Percentiles rank a stretch among this genome's conserved stretches.
Evolutionary conservation across 2,888 invertebrate genomes (phyloP).

Genomic region (Apotomis betuletana): DNA sequence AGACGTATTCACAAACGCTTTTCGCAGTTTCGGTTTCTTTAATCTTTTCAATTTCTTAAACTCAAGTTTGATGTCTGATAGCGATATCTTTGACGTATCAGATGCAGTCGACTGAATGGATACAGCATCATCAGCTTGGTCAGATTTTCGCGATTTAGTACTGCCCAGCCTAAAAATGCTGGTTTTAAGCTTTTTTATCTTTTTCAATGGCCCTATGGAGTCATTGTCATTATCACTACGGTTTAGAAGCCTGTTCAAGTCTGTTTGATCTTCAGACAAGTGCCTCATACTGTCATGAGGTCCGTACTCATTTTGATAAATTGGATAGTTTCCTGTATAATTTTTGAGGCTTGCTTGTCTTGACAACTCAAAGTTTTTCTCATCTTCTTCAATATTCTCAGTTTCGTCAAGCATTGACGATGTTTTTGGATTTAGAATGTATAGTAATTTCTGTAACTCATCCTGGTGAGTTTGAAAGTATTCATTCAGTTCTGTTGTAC

Average conservation of each 20-base stretch:
- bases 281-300: slow-evolving; percentile 70
- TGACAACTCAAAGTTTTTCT: slow-evolving; percentile 60
- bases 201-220: slow-evolving; percentile 76
- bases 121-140: slow-evolving; percentile 79
- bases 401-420: slow-evolving; percentile 68
- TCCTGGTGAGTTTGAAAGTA: slow-evolving; percentile 75
- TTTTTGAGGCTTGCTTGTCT: slow-evolving; percentile 65
- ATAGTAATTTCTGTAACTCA: slow-evolving; percentile 69
- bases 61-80: slow-evolving; percentile 72
- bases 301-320: slow-evolving; percentile 71
- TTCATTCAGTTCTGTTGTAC: slow-evolving; percentile 67
- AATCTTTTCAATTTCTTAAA: slow-evolving; percentile 73
- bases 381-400: slow-evolving; percentile 71
- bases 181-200: slow-evolving; percentile 85
- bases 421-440: slow-evolving; percentile 70
- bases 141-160: slow-evolving; percentile 82
- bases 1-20: slow-evolving; percentile 63
- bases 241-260: slow-evolving; percentile 77
- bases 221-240: slow-evolving; percentile 80
- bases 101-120: slow-evolving; percentile 81
- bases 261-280: slow-evolving; percentile 73
- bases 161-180: slow-evolving; percentile 85
- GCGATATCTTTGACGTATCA: slow-evolving; percentile 74
- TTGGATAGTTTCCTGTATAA: slow-evolving; percentile 66
- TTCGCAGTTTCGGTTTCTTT: slow-evolving; percentile 71